Base-by-base conservation (phyloP, 2,113 vertebrate species). In the Anser cygnoides region DNA sequence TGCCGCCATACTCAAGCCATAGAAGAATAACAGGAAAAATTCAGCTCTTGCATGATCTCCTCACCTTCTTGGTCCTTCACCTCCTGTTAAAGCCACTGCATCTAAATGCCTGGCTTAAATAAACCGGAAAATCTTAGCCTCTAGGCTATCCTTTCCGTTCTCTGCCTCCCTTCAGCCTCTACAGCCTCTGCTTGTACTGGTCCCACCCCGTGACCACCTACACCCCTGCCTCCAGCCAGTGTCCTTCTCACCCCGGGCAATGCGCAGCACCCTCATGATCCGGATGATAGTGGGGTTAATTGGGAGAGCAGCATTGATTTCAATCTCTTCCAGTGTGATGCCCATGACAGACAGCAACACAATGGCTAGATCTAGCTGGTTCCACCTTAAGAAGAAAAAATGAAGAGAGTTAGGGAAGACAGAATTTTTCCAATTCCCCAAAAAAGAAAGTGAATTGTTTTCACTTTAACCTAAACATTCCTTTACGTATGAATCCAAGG, bases 201-300 rank as follows among this genome's bases (percentile, higher is more conserved):
- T 33, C 35, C 25, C 55, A 61, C 19, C 57, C 37, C 5, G 35
- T 7, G 15, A 43, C 21, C 33, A 52, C 15, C 55, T 52, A n/a
- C 21, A 77, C 8, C 37, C 26, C 35, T 73, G 39, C 46, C 57
- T 77, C 59, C 29, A 54, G 65, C 19, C 75, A 67, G 31, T 0
- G 6, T 54, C 39, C 92, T 29, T 44, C 96, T 97, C 96, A 99
- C 99, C 99, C 87, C 99, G 98, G 44, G 99, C 99, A 0, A 99
- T 99, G 44, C 99, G 99, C 71, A 99, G 98, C 17, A 99, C 99
- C 72, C 99, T 98, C 99, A 99, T 99, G 97, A 99, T 99, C 65
- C 99, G 98, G 95, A 99, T 99, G 97, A 99, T 99, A 57, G 99
- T 99, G 77, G 99, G 99, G 96, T 99, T 99, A 98, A 99, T 99